Percentiles rank a stretch among this genome's conserved stretches.
Conservation (phyloP, 1,140 invertebrate genomes). For the Delia radicum region DNA sequence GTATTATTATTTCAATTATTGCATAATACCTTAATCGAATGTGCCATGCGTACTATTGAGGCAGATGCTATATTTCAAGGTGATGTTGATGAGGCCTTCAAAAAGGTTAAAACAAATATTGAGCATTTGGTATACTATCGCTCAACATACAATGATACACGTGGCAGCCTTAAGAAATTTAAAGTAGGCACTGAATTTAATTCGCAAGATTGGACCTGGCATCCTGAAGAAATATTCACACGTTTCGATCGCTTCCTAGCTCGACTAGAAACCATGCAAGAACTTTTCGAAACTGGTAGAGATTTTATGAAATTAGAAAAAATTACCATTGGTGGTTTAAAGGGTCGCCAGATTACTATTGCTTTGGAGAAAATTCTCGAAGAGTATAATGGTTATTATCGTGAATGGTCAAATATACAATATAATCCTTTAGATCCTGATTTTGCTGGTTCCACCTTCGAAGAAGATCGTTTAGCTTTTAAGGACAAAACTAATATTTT, state of each 20-base stretch:
- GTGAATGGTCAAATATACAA: conserved; percentile 65
- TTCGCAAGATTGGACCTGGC: conserved; percentile 67
- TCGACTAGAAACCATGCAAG: conserved; percentile 59
- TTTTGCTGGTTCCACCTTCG: conserved; percentile 61
- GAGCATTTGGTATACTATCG: conserved; percentile 56
- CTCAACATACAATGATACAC: conserved; percentile 59
- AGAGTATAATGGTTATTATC: conserved; percentile 69
- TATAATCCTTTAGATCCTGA: conserved; percentile 58
- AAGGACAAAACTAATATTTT: conserved; percentile 60
- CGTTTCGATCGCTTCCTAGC: conserved; percentile 65
- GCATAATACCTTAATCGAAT: conserved; percentile 70
- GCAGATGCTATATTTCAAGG: conserved; percentile 66
- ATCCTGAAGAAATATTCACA: conserved; percentile 66
- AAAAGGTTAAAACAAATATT: conserved; percentile 54
- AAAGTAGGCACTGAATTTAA: conserved; percentile 47
- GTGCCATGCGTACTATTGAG: conserved; percentile 57
- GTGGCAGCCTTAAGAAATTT: conserved; percentile 58
- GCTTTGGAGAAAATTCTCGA: conserved; percentile 61
- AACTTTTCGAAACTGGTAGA: conserved; percentile 66
- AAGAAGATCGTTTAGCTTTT: conserved; percentile 61
- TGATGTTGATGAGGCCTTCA: conserved; percentile 63
- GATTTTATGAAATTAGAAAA: conserved; percentile 82
- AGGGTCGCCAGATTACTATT: conserved; percentile 63
- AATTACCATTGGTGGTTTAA: conserved; percentile 74
- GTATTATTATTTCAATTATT: conserved; percentile 69